Conservation (phyloP, 2,888 invertebrate genomes). For the Sturmia bella region DNA sequence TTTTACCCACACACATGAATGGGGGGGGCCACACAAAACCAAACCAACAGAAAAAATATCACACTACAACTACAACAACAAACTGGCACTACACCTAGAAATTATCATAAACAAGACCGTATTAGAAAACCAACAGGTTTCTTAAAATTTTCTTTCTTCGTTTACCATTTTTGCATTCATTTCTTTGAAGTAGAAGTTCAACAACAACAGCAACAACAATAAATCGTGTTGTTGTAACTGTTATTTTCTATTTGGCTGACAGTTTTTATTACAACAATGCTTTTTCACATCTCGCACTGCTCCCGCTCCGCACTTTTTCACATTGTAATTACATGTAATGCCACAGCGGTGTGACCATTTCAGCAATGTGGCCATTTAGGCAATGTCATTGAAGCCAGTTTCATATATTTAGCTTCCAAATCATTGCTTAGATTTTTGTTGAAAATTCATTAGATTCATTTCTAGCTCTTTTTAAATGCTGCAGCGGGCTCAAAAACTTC, state of each 20-base stretch:
- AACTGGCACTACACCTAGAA: not conserved
- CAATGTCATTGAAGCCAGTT: no score
- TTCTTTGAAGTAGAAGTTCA: not conserved
- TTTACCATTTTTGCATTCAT: conserved; percentile 8
- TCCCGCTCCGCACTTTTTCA: not conserved
- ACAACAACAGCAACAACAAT: not conserved
- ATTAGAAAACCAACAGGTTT: conserved; percentile 31
- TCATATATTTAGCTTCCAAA: no score
- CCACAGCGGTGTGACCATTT: no score
- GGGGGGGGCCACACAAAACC: not conserved
- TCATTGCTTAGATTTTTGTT: no score
- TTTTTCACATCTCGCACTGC: not conserved
- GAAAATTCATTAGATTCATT: no score
- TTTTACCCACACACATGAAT: not conserved
- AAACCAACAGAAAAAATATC: no score
- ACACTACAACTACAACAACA: no score
- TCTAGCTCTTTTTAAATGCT: no score
- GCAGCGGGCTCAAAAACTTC: no score
- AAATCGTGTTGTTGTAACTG: conserved; percentile 16
- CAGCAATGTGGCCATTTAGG: no score
- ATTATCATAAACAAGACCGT: no score
- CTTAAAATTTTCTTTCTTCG: conserved; percentile 5
- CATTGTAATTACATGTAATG: no score
- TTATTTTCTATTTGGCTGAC: conserved; percentile 20
- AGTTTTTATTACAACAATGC: conserved; percentile 42